phyloP scores from a whole-genome alignment of 2,888 invertebrate genomes.

The Scotopteryx bipunctaria region DNA sequence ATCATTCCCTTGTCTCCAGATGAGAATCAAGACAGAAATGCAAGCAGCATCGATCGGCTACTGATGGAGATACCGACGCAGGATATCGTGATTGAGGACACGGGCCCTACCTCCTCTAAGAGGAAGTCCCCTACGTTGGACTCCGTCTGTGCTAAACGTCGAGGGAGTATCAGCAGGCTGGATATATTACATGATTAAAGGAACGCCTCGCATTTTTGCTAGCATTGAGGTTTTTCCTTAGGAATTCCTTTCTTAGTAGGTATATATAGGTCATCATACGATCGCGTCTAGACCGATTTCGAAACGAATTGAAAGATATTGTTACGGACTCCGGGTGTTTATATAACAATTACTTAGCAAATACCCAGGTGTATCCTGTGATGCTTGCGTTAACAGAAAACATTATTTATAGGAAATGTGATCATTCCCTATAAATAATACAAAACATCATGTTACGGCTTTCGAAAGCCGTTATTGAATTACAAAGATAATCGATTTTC shows the following conservation, averaged over 20 bases:
- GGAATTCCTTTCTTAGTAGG: too few species aligned
- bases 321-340: too few species aligned
- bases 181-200: slow-evolving; percentile 47
- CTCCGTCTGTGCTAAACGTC: slow-evolving; percentile 48
- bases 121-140: slow-evolving; percentile 57
- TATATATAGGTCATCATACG: too few species aligned
- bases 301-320: too few species aligned
- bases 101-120: slow-evolving; percentile 48
- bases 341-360: too few species aligned
- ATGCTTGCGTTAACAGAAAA: background rate
- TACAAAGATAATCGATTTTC: background rate
- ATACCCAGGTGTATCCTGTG: background rate
- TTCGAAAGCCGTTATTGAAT: background rate
- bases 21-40: slow-evolving; percentile 51
- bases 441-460: background rate
- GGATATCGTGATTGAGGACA: slow-evolving; percentile 59
- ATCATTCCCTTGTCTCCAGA: slow-evolving; percentile 55
- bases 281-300: too few species aligned
- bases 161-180: slow-evolving; percentile 48
- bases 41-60: slow-evolving; percentile 58
- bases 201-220: too few species aligned
- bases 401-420: too few species aligned
- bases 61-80: slow-evolving; percentile 66
- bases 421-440: too few species aligned
- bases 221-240: too few species aligned